Conservation (phyloP, 1,140 invertebrate species). For the Uloborus diversus region DNA sequence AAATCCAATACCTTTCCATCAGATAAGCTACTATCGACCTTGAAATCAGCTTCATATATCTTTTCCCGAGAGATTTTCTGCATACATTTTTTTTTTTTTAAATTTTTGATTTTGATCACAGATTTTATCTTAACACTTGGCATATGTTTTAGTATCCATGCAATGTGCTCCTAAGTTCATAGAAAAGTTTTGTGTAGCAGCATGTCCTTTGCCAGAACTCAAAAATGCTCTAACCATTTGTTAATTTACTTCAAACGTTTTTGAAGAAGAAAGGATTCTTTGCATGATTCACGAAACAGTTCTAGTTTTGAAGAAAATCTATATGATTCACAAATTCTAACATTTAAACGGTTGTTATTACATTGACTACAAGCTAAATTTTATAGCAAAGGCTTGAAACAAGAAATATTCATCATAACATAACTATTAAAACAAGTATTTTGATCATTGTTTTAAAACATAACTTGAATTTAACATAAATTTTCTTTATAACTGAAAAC, state of each 20-base stretch:
- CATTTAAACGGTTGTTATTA: background rate
- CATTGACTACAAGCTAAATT: background rate
- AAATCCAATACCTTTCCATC: too few relatives aligned
- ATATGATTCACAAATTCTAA: background rate
- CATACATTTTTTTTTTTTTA: background rate
- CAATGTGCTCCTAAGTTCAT: background rate
- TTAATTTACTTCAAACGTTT: background rate
- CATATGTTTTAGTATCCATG: background rate
- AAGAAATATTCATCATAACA: background rate
- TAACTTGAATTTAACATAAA: background rate
- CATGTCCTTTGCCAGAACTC: background rate
- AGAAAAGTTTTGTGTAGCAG: background rate
- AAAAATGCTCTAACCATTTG: background rate
- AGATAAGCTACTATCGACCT: background rate
- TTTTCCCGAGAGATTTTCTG: background rate
- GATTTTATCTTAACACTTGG: background rate
- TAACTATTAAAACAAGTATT: background rate
- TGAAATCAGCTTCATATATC: background rate
- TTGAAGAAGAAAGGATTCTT: background rate
- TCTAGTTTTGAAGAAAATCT: background rate
- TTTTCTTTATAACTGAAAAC: background rate
- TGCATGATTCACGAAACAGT: background rate
- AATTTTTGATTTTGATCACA: background rate
- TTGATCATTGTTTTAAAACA: background rate
- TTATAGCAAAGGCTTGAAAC: too few relatives aligned